These are phyloP conservation scores for Verasper variegatus DNA, from an alignment of 2,113 vertebrate genomes.

Conservation along the genomic window DNA sequence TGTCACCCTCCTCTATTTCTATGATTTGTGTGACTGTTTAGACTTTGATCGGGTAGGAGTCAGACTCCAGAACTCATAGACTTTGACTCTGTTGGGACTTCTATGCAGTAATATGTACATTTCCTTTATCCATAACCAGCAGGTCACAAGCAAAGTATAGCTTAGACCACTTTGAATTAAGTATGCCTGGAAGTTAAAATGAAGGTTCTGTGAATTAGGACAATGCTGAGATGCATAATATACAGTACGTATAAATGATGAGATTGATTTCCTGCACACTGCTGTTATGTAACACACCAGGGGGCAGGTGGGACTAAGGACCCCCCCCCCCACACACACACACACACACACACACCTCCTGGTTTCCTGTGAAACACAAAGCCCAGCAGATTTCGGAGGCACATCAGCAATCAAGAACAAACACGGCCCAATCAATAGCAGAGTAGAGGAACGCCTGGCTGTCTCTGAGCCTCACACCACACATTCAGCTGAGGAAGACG, in stretches of 20 bases:
- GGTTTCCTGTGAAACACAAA: constrained; percentile 51
- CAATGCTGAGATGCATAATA: background rate
- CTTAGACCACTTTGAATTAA: too few relatives aligned
- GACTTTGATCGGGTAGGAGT: too few relatives aligned
- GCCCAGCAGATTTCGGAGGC: constrained; percentile 54
- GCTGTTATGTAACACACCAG: constrained; percentile 16
- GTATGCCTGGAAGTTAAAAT: background rate
- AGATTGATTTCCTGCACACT: background rate
- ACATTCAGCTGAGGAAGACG: constrained; percentile 22
- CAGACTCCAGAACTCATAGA: too few relatives aligned
- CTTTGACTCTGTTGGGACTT: too few relatives aligned
- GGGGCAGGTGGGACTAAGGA: background rate
- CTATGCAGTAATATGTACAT: too few relatives aligned
- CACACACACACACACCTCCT: background rate
- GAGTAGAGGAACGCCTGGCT: constrained; percentile 37
- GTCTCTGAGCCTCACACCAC: constrained; percentile 21
- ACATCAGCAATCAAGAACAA: constrained; percentile 71
- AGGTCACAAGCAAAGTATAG: too few relatives aligned
- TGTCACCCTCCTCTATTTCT: too few relatives aligned
- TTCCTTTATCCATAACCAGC: too few relatives aligned
- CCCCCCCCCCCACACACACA: background rate
- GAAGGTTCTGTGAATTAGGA: background rate
- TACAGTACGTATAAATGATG: background rate
- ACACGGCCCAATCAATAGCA: constrained; percentile 55
- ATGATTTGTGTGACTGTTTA: too few relatives aligned